Percentiles rank a stretch among this genome's conserved stretches.
phyloP scores from a whole-genome alignment of 2,113 vertebrate genomes.

The Gavialis gangeticus region DNA sequence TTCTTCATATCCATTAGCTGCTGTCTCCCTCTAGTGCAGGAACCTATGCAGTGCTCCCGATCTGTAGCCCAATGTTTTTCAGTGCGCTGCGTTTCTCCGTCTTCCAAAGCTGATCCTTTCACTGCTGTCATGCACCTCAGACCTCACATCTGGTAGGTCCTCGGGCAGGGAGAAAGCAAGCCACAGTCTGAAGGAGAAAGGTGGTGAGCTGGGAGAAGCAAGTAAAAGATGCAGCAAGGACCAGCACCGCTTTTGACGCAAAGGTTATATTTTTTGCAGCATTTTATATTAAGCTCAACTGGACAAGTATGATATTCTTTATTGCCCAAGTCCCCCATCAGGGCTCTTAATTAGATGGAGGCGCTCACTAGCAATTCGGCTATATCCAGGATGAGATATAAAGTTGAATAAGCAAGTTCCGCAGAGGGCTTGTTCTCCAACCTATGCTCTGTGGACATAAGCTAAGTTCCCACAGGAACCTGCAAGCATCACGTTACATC shows the following conservation, averaged over 20 bases:
- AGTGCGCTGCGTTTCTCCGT: neutral
- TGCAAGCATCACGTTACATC: too few species aligned
- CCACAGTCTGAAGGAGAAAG: neutral
- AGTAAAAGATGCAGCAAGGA: rapidly evolving
- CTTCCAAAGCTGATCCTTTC: neutral
- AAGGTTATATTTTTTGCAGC: neutral
- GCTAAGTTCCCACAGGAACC: neutral
- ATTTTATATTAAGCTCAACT: neutral
- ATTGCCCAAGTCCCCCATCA: rapidly evolving
- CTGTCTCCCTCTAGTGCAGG: conserved; percentile 74
- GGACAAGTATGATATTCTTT: neutral
- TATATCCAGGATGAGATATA: neutral
- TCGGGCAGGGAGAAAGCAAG: neutral
- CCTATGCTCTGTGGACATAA: neutral
- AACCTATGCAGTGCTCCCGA: neutral
- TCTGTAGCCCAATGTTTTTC: too few species aligned
- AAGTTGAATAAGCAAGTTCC: neutral
- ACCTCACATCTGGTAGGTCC: neutral
- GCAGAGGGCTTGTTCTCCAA: neutral
- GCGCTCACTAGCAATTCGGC: rapidly evolving
- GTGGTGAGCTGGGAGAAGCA: rapidly evolving
- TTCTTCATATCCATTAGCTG: conserved; percentile 35
- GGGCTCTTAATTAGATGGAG: neutral
- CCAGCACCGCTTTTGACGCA: neutral
- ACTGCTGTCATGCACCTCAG: too few species aligned